Evolutionary conservation across 2,113 vertebrate genomes (phyloP), one percentile per base, ranked within the genome.

Genomic region (Nestor notabilis): DNA sequence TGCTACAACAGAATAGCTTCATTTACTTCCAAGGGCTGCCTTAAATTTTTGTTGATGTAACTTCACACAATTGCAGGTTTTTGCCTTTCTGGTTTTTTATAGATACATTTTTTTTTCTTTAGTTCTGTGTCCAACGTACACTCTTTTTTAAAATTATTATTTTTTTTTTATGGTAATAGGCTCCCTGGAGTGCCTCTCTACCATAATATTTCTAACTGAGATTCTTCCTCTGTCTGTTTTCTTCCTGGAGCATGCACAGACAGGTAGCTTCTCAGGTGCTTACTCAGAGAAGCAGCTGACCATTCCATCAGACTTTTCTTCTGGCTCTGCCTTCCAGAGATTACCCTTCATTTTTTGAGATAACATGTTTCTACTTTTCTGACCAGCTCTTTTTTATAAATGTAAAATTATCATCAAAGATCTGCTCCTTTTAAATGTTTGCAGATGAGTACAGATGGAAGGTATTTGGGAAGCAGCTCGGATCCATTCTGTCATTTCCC

Each of bases 401-500:
- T n/a, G 9, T 49, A 63, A 64, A 75, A 79, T 15, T 63, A 37
- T 18, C 12, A 10, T 61, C 43, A 63, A 61, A 70, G 28, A 56
- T 85, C 52, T 68, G 43, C 6, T 87, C 27, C 14, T 49, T 86
- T 50, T 61, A 43, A 17, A 11, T 79, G 43, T n/a, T 58, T 41
- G 21, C 1, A 5, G 28, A 39, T 56, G n/a, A 78, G n/a, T 70
- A 28, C 41, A 70, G 27, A 13, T 75, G 21, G n/a, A 53, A 63
- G 16, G 43, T 33, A 46, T 79, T 92, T 66, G 52, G 15, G 65
- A 79, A 53, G 55, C 74, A 53, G 12, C 64, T 90, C 37, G 19
- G 20, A 49, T 82, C 16, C 33, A 1, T 66, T 70, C 31, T 28
- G 4, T 46, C 4, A 0, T 77, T 29, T 81, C 0, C 24, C 41